These are phyloP conservation scores for Heliconius congener DNA, from an alignment of 1,140 invertebrate species.

Conservation along the genomic window DNA sequence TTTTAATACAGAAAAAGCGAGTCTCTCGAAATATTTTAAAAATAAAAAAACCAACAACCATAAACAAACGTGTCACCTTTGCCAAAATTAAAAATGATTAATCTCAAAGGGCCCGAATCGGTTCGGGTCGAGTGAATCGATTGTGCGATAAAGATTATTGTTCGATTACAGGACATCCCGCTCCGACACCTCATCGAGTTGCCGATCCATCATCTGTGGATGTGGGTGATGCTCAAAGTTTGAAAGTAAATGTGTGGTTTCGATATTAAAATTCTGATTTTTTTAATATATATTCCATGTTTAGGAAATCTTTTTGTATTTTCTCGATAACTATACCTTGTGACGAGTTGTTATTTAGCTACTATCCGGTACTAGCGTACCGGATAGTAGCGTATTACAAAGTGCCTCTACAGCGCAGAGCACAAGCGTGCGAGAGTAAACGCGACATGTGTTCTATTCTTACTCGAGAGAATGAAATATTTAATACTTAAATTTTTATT, in stretches of 20 bases:
- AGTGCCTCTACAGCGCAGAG: no score
- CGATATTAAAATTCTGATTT: background rate
- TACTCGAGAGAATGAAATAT: no score
- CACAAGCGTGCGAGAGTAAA: no score
- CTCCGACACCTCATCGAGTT: constrained; percentile 59
- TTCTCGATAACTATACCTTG: no score
- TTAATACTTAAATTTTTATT: no score
- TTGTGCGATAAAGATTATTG: constrained; percentile 68
- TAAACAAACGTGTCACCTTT: constrained; percentile 9
- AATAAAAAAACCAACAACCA: background rate
- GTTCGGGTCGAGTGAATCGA: constrained; percentile 58
- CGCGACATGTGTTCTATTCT: no score
- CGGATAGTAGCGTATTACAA: no score
- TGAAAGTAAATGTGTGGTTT: background rate
- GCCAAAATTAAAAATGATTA: constrained; percentile 38
- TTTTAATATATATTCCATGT: background rate
- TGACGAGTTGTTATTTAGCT: no score
- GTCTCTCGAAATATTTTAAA: background rate
- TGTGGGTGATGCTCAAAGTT: constrained; percentile 56
- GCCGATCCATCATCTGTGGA: constrained; percentile 63
- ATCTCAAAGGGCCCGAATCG: constrained; percentile 58
- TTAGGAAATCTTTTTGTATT: no score
- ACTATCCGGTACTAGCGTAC: no score
- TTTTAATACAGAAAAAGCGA: background rate
- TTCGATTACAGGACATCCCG: constrained; percentile 62